Base-by-base conservation (phyloP, 2,797 vertebrate genomes). In the Mormyrops attenuatus region DNA sequence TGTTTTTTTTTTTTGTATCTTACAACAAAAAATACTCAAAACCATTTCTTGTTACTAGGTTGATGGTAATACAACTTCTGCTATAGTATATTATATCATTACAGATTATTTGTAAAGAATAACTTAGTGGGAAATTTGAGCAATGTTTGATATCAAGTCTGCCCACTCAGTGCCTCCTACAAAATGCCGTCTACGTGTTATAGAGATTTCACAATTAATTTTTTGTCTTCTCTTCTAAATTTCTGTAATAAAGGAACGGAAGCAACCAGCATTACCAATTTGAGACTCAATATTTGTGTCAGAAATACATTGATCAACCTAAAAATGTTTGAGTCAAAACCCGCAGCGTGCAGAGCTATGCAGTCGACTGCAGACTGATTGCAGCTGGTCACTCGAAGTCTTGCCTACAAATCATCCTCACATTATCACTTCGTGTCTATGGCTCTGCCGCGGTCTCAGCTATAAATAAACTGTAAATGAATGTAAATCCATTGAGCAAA, bases 91-190 rank as follows among this genome's bases (percentile, higher is more conserved):
- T 77, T 77, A 77, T 5, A 41, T 41, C 41, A 77, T 41, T 77
- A 41, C 30, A 41, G 15, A 77, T 41, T 20, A 77, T 77, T 30
- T 30, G 11, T 30, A 69, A 38, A 20, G 30, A 77, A 20, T 17
- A 92, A 90, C 92, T 94, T 92, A 89, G 85, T 91, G 91, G 89
- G 89, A 90, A 91, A 88, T 88, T 85, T 88, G 52, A 87, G 52
- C 52, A 84, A 57, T 85, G 88, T 90, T 88, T 90, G 86, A 57
- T 44, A 22, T 91, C 50, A 87, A 89, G 85, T 90, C 47, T 87
- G 73, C 30, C 0, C 20, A 17, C 89, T 53, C 34, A 55, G 38
- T 66, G 5, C 34, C 13, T 60, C 34, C 15, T 11, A 26, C 9
- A 30, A 30, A 53, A 53, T 30, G 85, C 82, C 7, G 1, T 22